Percentiles rank a stretch among this genome's conserved stretches.
phyloP scores from a whole-genome alignment of 2,888 invertebrate genomes.

The Polydrusus pterygomalis region DNA sequence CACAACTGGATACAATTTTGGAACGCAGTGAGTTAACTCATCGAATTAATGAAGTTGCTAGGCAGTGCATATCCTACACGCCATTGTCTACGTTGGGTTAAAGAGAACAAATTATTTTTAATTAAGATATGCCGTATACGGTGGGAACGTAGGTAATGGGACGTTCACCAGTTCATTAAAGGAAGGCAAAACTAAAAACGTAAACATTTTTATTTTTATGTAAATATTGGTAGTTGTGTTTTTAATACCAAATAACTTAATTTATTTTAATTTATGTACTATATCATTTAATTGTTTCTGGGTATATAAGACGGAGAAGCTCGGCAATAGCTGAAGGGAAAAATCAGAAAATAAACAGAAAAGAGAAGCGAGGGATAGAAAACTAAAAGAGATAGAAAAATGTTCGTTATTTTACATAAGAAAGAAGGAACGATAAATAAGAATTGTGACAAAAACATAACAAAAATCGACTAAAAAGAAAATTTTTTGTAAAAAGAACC shows the following conservation, averaged over 20 bases:
- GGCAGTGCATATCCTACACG: constrained; percentile 37
- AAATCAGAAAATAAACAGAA: no score
- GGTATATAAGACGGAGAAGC: no score
- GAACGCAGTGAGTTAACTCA: constrained; percentile 22
- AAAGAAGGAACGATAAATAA: no score
- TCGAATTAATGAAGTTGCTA: constrained; percentile 48
- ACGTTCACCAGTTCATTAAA: constrained; percentile 9
- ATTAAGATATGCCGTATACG: constrained; percentile 35
- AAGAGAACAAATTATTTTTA: constrained; percentile 44
- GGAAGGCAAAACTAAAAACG: background rate
- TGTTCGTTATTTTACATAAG: no score
- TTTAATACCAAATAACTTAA: background rate
- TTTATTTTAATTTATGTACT: no score
- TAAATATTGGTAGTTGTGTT: background rate
- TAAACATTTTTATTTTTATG: background rate
- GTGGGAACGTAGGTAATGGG: constrained; percentile 20
- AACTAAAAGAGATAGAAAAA: no score
- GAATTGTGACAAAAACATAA: no score
- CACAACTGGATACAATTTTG: constrained; percentile 3
- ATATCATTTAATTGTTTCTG: no score
- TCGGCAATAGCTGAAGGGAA: no score
- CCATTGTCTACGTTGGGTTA: constrained; percentile 38
- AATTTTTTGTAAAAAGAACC: no score
- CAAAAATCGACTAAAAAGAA: no score
- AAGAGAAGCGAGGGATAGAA: no score